These are phyloP conservation scores for Troides oblongomaculatus DNA, from an alignment of 2,888 invertebrate genomes.

Conservation along the genomic window DNA sequence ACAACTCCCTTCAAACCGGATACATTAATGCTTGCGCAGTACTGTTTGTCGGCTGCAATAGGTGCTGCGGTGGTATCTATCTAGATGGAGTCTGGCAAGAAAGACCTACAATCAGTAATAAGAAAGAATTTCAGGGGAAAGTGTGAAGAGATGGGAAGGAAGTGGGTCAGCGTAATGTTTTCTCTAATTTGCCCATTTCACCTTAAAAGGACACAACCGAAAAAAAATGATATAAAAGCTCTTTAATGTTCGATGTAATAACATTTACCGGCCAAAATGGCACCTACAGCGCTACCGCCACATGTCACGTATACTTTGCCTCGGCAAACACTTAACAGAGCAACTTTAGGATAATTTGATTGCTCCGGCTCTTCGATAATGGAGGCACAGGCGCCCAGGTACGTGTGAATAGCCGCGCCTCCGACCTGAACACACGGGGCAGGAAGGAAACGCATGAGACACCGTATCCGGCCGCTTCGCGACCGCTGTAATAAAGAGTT, in stretches of 20 bases:
- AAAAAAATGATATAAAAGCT: conserved; percentile 21
- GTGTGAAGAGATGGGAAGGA: too few species aligned
- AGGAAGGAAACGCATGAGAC: conserved; percentile 9
- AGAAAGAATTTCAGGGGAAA: too few species aligned
- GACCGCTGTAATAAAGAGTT: conserved; percentile 34
- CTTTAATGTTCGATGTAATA: conserved; percentile 29
- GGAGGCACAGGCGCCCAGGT: conserved; percentile 27
- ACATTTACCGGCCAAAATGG: conserved; percentile 28
- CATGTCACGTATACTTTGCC: conserved; percentile 27
- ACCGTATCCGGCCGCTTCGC: not conserved
- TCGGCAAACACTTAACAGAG: conserved; percentile 28
- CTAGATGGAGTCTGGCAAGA: too few species aligned
- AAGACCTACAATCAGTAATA: too few species aligned
- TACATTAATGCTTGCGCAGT: too few species aligned
- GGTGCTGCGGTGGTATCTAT: too few species aligned
- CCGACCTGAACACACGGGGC: conserved; percentile 7
- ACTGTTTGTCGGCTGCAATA: too few species aligned
- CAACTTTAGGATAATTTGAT: conserved; percentile 32
- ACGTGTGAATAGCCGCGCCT: conserved; percentile 21
- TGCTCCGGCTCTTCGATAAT: conserved; percentile 28
- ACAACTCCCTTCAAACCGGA: too few species aligned
- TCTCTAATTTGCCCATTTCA: conserved; percentile 15
- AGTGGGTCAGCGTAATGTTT: conserved; percentile 15
- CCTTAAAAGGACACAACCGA: conserved; percentile 9
- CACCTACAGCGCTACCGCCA: conserved; percentile 21